These are phyloP conservation scores for Quadroppia sp. DNA, from an alignment of 2,888 invertebrate species.

Conservation along the genomic window DNA sequence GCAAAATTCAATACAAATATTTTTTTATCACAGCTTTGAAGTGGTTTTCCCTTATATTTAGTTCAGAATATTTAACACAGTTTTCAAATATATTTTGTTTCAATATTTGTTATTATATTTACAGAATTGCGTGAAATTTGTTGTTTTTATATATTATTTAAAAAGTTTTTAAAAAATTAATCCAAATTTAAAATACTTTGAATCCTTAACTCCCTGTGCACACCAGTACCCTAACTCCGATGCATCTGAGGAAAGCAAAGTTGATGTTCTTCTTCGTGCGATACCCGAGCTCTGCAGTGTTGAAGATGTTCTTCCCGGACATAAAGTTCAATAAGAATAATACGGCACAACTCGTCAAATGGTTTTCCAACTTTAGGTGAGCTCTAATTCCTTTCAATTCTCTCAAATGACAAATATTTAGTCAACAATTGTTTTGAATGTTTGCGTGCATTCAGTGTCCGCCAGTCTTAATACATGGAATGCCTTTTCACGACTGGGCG, in stretches of 20 bases:
- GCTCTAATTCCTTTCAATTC: conserved; percentile 53
- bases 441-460: neutral
- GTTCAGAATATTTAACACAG: neutral
- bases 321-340: conserved; percentile 99
- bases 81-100: neutral
- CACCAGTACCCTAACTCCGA: conserved; percentile 94
- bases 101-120: no score
- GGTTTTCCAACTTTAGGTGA: conserved; percentile 99
- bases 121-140: no score
- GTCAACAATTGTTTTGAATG: neutral
- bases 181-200: neutral
- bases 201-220: conserved; percentile 66
- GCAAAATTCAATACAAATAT: no score
- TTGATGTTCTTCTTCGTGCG: conserved; percentile 99
- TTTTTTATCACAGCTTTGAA: neutral
- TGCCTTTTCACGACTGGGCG: conserved; percentile 4
- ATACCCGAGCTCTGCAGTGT: conserved; percentile 96
- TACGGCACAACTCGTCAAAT: conserved; percentile 99
- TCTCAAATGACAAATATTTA: neutral
- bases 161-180: neutral
- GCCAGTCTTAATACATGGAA: neutral
- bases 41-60: neutral
- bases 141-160: no score
- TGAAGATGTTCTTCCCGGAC: conserved; percentile 99
- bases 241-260: conserved; percentile 99